Base-by-base conservation (phyloP, 2,888 invertebrate genomes). In the Neoscelio sp. region DNA sequence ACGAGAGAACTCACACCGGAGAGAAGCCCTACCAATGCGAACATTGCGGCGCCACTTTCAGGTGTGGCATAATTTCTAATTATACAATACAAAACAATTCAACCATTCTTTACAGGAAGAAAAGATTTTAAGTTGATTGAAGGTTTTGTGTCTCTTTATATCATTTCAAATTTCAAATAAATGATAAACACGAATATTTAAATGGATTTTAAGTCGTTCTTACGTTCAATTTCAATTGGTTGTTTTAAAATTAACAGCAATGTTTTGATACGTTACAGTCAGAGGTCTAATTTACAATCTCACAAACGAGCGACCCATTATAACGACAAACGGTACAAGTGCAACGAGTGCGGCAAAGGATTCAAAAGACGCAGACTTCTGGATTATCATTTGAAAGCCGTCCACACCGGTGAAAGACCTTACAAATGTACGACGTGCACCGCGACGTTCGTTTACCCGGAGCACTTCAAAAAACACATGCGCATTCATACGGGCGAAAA, bases 391-490 rank as follows among this genome's bases (percentile, higher is more conserved):
- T 93, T 95, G 83, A 95, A 95, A 90, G 95, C 96, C 2, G 93
- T 93, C 0, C 96, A 97, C 89, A 96, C 95, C 0, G 95, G 96
- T 17, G 95, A 96, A 89, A 91, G 96, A 0, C 96, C 96, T 0
- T 93, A 94, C 70, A 93, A 94, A 84, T 96, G 96, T 86, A 92
- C 92, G 0, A 91, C 94, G 0, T 97, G 96, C 84, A 91, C 92
- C n/a, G 94, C 96, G 0, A 94, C 95, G 0, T 96, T 97, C 89
- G 95, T 96, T 28, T 96, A 96, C 88, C 95, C 96, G 0, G 95
- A 96, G 85, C 96, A 96, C 84, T 95, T 94, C 86, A 96, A 95
- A 91, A 96, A 96, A 81, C 96, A 97, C 84, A 91, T 94, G 75
- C 91, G 95, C 0, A 95, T 96, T 85, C 96, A 96, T 86, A 95